Evolutionary conservation across 1,140 invertebrate genomes (phyloP), one percentile per base, ranked within the genome.

Genomic region (Ooceraea biroi): DNA sequence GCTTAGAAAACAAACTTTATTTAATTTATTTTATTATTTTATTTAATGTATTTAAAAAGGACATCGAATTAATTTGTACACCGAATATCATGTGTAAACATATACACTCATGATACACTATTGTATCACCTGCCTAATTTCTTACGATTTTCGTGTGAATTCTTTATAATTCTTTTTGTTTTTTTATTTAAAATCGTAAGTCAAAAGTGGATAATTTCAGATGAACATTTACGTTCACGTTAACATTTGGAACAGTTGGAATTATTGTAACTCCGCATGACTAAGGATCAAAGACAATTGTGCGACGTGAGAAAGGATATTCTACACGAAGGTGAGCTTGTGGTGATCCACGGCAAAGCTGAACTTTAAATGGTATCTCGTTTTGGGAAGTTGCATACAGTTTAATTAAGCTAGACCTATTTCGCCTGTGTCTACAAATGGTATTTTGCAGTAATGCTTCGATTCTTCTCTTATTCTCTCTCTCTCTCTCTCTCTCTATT

Each of bases 361-460:
- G 19, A 22, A 61, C 57, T 74, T 74, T 74, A 74, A 74, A 74
- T 74, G 72, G 72, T 61, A 74, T 74, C 71, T 36, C 57, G 36
- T 74, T 74, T 74, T 61, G 55, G 57, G 25, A 73, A 74, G 36
- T 55, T 74, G 72, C 55, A 61, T 78, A 77, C 63, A 85, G 84
- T 87, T 87, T 87, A 87, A 87, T 87, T 87, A 87, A 85, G 85
- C 85, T 84, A 85, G 85, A 85, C 76, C 61, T 65, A 85, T 82
- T 82, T 85, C 60, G 68, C 68, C 82, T 85, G 85, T 83, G 85
- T 85, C 84, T 85, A 78, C 84, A 87, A 85, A 57, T 57, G 65
- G 57, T 58, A 66, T 68, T 72, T 58, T 77, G 84, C 69, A 78
- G 76, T 66, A 87, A 86, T 85, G 55, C 66, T 22, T 78, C 65